These are phyloP conservation scores for Coelinius sp. DNA, from an alignment of 2,888 invertebrate genomes.

Conservation along the genomic window DNA sequence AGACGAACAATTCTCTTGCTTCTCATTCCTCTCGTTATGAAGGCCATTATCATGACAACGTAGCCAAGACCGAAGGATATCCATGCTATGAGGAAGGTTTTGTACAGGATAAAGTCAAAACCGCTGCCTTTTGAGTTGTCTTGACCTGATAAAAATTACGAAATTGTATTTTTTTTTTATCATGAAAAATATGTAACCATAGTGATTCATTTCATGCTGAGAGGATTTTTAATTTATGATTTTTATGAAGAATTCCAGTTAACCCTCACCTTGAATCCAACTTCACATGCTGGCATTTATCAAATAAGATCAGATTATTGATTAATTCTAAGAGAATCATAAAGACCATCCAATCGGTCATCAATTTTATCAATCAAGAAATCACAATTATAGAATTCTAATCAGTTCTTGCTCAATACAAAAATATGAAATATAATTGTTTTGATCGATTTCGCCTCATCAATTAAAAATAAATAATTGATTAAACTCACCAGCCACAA, in stretches of 20 bases:
- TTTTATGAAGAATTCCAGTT: neutral
- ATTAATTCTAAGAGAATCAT: too few relatives aligned
- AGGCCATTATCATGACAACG: conserved; percentile 90
- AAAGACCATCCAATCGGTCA: neutral
- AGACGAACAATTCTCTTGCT: conserved; percentile 82
- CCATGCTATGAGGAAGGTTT: conserved; percentile 88
- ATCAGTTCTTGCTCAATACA: neutral
- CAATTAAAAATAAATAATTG: neutral
- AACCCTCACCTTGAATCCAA: conserved; percentile 6
- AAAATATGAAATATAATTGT: conserved; percentile 1
- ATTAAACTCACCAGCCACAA: conserved; percentile 81
- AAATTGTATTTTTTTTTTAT: conserved; percentile 17
- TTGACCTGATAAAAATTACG: conserved; percentile 56
- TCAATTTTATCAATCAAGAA: conserved; percentile 19
- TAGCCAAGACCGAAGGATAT: conserved; percentile 93
- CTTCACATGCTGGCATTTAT: neutral
- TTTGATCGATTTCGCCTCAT: neutral
- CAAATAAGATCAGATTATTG: neutral
- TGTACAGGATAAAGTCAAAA: conserved; percentile 79
- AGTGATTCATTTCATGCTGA: neutral
- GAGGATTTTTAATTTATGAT: neutral
- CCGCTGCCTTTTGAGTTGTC: conserved; percentile 72
- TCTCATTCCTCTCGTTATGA: conserved; percentile 83
- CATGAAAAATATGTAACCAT: too few relatives aligned
- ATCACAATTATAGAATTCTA: neutral